Evolutionary conservation across 1,140 invertebrate genomes (phyloP).

Genomic region (Trachelipus rathkii): DNA sequence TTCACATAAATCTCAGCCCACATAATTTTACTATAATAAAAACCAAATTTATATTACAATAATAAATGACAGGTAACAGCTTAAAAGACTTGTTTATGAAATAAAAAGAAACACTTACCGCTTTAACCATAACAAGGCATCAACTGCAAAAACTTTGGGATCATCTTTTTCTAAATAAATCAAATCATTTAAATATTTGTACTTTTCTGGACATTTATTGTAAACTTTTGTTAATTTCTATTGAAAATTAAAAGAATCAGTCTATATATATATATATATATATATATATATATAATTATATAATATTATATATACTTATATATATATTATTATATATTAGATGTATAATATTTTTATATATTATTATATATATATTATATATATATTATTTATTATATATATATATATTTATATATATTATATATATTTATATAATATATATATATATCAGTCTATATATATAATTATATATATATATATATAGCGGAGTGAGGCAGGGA

Average conservation of each 20-base stretch:
- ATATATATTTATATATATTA: too few species aligned
- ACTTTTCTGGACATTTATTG: slow-evolving; percentile 34
- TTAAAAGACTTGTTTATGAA: too few species aligned
- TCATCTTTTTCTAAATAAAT: slow-evolving; percentile 31
- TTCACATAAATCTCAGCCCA: too few species aligned
- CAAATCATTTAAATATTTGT: slow-evolving; percentile 38
- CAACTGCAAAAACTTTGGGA: slow-evolving; percentile 24
- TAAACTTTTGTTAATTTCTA: slow-evolving; percentile 37
- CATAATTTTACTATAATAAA: too few species aligned
- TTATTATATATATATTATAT: slow-evolving; percentile 8
- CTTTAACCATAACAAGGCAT: slow-evolving; percentile 36
- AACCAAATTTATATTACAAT: too few species aligned
- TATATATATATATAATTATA: slow-evolving; percentile 13
- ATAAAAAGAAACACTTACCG: slow-evolving; percentile 16
- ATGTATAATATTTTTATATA: slow-evolving; percentile 11
- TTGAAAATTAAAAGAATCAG: not conserved
- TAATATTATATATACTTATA: slow-evolving; percentile 3
- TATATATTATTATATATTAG: slow-evolving; percentile 2
- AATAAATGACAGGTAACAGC: too few species aligned
- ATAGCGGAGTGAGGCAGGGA: too few species aligned
- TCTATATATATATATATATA: slow-evolving; percentile 2
- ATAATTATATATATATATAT: too few species aligned
- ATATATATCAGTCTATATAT: too few species aligned
- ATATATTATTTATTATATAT: too few species aligned
- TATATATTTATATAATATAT: too few species aligned